Conservation (phyloP, 2,888 invertebrate genomes). For the Coleophora flavipennella region DNA sequence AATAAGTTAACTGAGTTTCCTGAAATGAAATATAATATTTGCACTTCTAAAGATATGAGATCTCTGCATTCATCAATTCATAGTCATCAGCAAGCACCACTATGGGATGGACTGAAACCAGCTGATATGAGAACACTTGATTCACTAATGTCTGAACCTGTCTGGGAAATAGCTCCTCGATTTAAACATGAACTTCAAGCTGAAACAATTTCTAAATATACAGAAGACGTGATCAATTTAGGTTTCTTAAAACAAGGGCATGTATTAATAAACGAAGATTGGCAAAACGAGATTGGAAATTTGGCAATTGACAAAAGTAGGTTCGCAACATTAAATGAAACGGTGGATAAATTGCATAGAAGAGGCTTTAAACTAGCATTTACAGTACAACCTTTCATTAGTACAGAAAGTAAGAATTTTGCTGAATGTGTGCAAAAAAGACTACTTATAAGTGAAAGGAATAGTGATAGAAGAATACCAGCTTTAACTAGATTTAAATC, state of each 20-base stretch:
- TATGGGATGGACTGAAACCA: slow-evolving; percentile 88
- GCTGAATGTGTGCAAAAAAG: slow-evolving; percentile 82
- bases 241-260: slow-evolving; percentile 86
- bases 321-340: slow-evolving; percentile 84
- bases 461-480: slow-evolving; percentile 84
- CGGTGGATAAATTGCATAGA: slow-evolving; percentile 84
- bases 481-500: slow-evolving; percentile 88
- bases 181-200: slow-evolving; percentile 77
- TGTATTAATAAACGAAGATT: slow-evolving; percentile 84
- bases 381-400: slow-evolving; percentile 92
- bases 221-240: slow-evolving; percentile 85
- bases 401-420: slow-evolving; percentile 88
- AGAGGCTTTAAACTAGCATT: slow-evolving; percentile 90
- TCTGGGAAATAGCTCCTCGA: slow-evolving; percentile 87
- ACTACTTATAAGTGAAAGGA: slow-evolving; percentile 84
- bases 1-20: slow-evolving; percentile 78
- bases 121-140: slow-evolving; percentile 82
- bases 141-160: slow-evolving; percentile 84
- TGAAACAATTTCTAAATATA: slow-evolving; percentile 83
- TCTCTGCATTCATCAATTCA: slow-evolving; percentile 83
- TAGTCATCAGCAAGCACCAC: slow-evolving; percentile 75
- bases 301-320: slow-evolving; percentile 83
- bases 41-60: slow-evolving; percentile 85
- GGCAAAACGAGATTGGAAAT: slow-evolving; percentile 90
- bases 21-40: slow-evolving; percentile 87